These are phyloP conservation scores for Halcyon smyrnensis DNA, from an alignment of 2,797 vertebrate genomes.

Conservation along the genomic window DNA sequence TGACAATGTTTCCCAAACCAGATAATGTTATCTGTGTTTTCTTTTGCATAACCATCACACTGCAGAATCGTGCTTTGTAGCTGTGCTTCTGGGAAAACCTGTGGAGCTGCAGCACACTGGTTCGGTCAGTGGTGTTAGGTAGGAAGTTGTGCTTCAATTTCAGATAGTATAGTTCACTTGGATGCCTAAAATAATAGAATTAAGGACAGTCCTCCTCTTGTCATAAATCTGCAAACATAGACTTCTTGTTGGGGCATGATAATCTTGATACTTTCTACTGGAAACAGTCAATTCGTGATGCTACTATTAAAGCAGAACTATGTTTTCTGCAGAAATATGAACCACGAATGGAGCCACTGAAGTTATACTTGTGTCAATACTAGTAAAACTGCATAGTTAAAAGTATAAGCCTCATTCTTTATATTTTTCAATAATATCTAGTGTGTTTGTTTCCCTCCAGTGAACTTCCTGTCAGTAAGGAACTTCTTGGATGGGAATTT, in stretches of 20 bases:
- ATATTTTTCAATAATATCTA: not conserved
- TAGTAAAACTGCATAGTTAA: not conserved
- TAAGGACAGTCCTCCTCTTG: not conserved
- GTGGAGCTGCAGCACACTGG: not conserved
- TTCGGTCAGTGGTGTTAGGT: not conserved
- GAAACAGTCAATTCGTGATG: not conserved
- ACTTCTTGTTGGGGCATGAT: not conserved
- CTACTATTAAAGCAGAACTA: not conserved
- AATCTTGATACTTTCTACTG: not conserved
- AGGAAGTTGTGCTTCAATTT: not conserved
- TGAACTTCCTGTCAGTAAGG: not conserved
- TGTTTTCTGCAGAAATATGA: not conserved
- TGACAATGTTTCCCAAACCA: constrained; percentile 8
- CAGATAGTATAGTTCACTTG: not conserved
- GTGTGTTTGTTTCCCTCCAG: not conserved
- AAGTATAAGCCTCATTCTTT: not conserved
- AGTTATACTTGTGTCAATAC: not conserved
- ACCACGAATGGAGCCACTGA: not conserved
- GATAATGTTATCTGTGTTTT: not conserved
- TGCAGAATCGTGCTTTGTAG: not conserved
- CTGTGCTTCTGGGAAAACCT: not conserved
- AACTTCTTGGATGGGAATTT: not conserved
- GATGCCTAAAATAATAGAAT: not conserved
- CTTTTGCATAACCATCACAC: not conserved
- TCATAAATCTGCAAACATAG: not conserved